Evolutionary conservation across 2,888 invertebrate genomes (phyloP).

Genomic region (Ptilodon capucinus): DNA sequence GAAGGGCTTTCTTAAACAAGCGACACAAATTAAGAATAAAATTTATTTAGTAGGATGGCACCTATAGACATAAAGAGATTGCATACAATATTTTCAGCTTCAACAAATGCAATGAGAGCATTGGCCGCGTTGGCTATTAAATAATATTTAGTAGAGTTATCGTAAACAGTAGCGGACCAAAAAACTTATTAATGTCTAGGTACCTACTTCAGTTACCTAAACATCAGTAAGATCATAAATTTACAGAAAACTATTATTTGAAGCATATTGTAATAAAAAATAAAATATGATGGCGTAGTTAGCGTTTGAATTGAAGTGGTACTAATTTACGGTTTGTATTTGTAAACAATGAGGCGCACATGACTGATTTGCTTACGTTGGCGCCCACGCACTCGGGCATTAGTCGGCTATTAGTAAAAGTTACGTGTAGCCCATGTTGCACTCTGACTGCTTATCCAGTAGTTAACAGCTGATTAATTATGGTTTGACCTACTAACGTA

Average conservation of each 20-base stretch:
- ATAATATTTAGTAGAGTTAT: neutral
- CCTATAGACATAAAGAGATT: too few species aligned
- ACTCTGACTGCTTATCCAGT: constrained; percentile 4
- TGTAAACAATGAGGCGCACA: constrained; percentile 49
- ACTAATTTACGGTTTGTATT: constrained; percentile 50
- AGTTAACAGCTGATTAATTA: neutral
- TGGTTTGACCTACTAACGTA: neutral
- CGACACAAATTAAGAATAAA: too few species aligned
- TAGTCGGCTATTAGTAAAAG: constrained; percentile 31
- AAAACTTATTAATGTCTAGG: neutral
- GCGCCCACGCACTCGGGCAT: constrained; percentile 39
- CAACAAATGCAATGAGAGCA: too few species aligned
- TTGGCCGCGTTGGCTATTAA: neutral
- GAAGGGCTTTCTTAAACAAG: too few species aligned
- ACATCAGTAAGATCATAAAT: neutral
- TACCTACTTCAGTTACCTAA: too few species aligned
- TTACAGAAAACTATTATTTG: constrained; percentile 9
- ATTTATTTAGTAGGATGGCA: too few species aligned
- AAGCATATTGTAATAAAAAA: constrained; percentile 14
- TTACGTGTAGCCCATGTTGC: constrained; percentile 14
- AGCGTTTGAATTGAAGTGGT: constrained; percentile 32
- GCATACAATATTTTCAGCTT: too few species aligned
- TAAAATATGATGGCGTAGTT: constrained; percentile 21
- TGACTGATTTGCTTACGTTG: constrained; percentile 52
- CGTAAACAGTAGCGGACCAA: neutral